These are phyloP conservation scores for Accipiter virgatus DNA, from an alignment of 2,113 vertebrate genomes.

Conservation along the genomic window DNA sequence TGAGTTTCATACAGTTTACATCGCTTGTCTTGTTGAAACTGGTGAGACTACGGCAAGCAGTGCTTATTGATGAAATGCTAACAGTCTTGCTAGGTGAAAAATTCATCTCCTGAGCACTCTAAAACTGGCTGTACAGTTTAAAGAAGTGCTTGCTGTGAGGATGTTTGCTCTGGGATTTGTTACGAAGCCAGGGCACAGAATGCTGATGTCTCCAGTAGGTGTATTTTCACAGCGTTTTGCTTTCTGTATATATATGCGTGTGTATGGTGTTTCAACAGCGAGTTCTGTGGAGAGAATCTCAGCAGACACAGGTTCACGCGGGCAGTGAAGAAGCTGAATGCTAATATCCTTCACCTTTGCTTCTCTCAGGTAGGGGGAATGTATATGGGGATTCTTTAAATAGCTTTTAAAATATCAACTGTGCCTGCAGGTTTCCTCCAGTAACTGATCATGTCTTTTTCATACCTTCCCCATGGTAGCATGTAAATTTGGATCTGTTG, in stretches of 20 bases:
- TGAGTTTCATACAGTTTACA: background rate
- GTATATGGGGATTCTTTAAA: background rate
- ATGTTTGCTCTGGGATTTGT: background rate
- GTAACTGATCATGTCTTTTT: background rate
- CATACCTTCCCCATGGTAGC: conserved; percentile 67
- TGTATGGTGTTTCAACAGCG: conserved; percentile 72
- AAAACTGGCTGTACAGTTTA: background rate
- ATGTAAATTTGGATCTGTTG: conserved; percentile 91
- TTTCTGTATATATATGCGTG: background rate
- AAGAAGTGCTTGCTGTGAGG: fast-evolving
- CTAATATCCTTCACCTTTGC: conserved; percentile 94
- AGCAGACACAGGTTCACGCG: conserved; percentile 92
- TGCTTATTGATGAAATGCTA: background rate
- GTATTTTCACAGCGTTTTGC: background rate
- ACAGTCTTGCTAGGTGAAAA: background rate
- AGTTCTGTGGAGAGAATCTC: conserved; percentile 97
- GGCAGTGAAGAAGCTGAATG: conserved; percentile 93
- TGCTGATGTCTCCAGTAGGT: background rate
- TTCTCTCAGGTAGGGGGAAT: conserved; percentile 91
- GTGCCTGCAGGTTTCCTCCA: background rate
- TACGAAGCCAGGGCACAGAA: background rate
- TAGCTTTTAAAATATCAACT: background rate
- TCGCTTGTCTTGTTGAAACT: background rate
- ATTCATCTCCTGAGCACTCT: background rate
- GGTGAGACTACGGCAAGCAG: background rate